These are phyloP conservation scores for Mastacembelus armatus DNA, from an alignment of 2,797 vertebrate species.

Conservation along the genomic window DNA sequence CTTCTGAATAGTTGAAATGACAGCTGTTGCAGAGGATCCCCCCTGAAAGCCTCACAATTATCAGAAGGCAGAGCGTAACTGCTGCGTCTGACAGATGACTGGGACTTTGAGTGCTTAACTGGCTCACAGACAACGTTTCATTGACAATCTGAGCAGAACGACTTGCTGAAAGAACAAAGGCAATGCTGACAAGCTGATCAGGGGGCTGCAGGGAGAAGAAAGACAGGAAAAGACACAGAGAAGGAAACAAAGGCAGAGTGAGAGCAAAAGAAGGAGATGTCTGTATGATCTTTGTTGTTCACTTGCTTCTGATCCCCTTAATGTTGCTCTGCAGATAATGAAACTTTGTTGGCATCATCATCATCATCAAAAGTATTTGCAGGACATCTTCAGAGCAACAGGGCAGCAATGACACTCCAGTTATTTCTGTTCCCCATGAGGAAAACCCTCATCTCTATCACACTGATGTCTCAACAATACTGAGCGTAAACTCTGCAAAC, in stretches of 20 bases:
- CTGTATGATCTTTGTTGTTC: slow-evolving; percentile 47
- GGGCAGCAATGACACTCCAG: slow-evolving; percentile 27
- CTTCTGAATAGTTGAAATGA: slow-evolving; percentile 36
- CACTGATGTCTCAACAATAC: slow-evolving; percentile 15
- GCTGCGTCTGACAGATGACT: slow-evolving; percentile 65
- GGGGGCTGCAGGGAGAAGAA: slow-evolving; percentile 39
- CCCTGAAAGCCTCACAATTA: slow-evolving; percentile 41
- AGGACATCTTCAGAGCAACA: slow-evolving; percentile 32
- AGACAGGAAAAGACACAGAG: slow-evolving; percentile 22
- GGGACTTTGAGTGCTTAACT: slow-evolving; percentile 55
- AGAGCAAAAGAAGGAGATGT: slow-evolving; percentile 30
- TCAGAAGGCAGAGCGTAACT: slow-evolving; percentile 56
- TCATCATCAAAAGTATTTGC: slow-evolving; percentile 26
- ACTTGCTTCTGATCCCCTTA: slow-evolving; percentile 39
- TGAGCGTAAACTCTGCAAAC: slow-evolving; percentile 24
- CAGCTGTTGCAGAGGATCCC: slow-evolving; percentile 31
- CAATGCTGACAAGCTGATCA: slow-evolving; percentile 70
- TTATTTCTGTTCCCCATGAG: slow-evolving; percentile 25
- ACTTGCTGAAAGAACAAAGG: slow-evolving; percentile 72
- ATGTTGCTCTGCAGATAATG: slow-evolving; percentile 40
- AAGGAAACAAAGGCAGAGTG: slow-evolving; percentile 17
- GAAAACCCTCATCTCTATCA: slow-evolving; percentile 38
- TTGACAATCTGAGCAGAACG: slow-evolving; percentile 70
- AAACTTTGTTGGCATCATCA: slow-evolving; percentile 47
- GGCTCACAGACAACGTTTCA: slow-evolving; percentile 70